Evolutionary conservation across 2,113 vertebrate species (phyloP).

Genomic region (Hucho hucho): DNA sequence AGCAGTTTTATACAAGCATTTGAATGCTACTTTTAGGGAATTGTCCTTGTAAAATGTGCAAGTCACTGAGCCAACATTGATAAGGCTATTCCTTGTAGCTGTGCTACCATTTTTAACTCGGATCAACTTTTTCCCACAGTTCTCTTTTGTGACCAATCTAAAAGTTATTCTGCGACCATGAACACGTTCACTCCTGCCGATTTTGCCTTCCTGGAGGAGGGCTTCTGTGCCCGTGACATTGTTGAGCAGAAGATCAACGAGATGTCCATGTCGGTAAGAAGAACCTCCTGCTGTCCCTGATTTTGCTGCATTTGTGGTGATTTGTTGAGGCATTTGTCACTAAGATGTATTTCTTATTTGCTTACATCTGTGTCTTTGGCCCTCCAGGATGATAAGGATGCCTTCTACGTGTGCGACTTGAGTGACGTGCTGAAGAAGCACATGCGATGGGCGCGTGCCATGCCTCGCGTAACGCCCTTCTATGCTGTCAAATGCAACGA

Average conservation of each 20-base stretch:
- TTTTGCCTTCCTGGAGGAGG: conserved; percentile 91
- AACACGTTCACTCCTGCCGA: conserved; percentile 73
- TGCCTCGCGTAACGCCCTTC: conserved; percentile 90
- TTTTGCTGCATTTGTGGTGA: not conserved
- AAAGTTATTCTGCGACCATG: conserved; percentile 70
- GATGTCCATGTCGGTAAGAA: conserved; percentile 87
- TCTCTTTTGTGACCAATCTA: conserved; percentile 57
- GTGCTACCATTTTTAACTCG: not conserved
- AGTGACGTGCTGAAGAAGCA: conserved; percentile 95
- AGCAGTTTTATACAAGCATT: too few species aligned
- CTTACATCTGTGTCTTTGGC: not conserved
- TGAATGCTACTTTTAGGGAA: not conserved
- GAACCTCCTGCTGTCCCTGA: not conserved
- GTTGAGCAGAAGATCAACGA: conserved; percentile 96
- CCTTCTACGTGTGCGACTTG: conserved; percentile 94
- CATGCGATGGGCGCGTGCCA: conserved; percentile 83
- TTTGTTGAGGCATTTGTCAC: not conserved
- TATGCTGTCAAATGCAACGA: conserved; percentile 97
- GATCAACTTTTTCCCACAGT: conserved; percentile 46
- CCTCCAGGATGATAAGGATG: conserved; percentile 92
- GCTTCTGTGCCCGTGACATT: conserved; percentile 91
- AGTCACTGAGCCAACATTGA: not conserved
- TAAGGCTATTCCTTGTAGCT: not conserved
- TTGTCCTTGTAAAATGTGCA: not conserved
- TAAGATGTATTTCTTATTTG: not conserved